phyloP scores from a whole-genome alignment of 2,888 invertebrate genomes.

The Resseliella maxima region DNA sequence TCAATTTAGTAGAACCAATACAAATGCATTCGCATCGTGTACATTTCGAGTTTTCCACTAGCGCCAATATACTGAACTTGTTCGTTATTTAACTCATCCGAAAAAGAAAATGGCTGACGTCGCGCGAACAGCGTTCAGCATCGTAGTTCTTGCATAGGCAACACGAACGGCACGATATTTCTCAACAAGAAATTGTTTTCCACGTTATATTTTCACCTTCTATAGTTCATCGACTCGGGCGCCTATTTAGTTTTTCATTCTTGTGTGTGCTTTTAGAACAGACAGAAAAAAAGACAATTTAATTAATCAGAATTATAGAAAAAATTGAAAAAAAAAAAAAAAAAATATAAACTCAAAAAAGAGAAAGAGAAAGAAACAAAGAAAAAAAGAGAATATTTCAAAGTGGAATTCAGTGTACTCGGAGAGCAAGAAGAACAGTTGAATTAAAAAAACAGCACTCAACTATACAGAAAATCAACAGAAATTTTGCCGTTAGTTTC shows the following conservation, averaged over 20 bases:
- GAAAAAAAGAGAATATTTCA: background rate
- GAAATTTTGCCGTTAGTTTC: slow-evolving; percentile 35
- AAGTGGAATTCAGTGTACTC: background rate
- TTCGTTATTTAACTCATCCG: slow-evolving; percentile 30
- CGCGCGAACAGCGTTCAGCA: slow-evolving; percentile 54
- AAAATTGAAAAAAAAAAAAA: background rate
- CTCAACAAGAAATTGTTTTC: slow-evolving; percentile 54
- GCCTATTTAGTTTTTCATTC: slow-evolving; percentile 50
- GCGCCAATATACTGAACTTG: slow-evolving; percentile 56
- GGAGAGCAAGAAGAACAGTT: background rate
- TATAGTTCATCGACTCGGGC: slow-evolving; percentile 56
- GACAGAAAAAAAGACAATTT: slow-evolving; percentile 41
- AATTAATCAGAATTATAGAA: background rate
- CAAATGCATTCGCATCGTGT: background rate
- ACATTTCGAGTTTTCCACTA: slow-evolving; percentile 56
- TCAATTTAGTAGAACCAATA: slow-evolving; percentile 6
- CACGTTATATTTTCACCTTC: slow-evolving; percentile 56
- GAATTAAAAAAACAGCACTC: slow-evolving; percentile 22
- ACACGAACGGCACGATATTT: slow-evolving; percentile 53
- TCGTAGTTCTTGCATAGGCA: slow-evolving; percentile 56
- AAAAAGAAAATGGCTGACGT: slow-evolving; percentile 57
- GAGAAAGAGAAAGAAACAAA: background rate
- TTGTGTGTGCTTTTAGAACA: slow-evolving; percentile 45
- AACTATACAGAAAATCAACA: slow-evolving; percentile 16
- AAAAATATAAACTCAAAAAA: background rate